Evolutionary conservation across 2,888 invertebrate species (phyloP).

Genomic region (Drosophila greeni): DNA sequence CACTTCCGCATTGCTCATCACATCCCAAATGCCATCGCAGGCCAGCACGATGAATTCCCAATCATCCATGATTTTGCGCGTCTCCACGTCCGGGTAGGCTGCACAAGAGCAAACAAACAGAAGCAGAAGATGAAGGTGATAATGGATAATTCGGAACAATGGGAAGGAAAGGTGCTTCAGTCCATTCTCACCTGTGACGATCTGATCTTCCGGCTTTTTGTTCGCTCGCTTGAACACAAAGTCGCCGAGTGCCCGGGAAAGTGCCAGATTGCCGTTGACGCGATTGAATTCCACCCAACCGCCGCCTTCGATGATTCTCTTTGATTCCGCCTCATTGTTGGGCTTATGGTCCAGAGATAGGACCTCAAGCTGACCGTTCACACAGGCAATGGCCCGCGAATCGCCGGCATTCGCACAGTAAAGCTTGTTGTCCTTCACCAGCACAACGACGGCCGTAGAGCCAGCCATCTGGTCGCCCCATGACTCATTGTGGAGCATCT

Average conservation of each 20-base stretch:
- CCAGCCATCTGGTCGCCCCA: constrained; percentile 96
- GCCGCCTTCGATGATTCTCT: constrained; percentile 94
- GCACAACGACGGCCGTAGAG: constrained; percentile 92
- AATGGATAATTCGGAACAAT: constrained; percentile 27
- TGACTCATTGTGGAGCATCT: constrained; percentile 92
- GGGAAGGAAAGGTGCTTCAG: constrained; percentile 1
- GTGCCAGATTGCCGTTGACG: constrained; percentile 98
- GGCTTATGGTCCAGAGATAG: constrained; percentile 98
- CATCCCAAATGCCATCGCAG: constrained; percentile 99
- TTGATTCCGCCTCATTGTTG: constrained; percentile 90
- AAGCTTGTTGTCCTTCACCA: constrained; percentile 90
- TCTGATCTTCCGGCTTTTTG: constrained; percentile 94
- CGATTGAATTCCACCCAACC: constrained; percentile 98
- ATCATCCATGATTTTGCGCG: constrained; percentile 88
- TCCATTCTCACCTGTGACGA: constrained; percentile 90
- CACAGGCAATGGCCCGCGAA: constrained; percentile 94
- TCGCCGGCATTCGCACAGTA: constrained; percentile 99
- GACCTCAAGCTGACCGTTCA: constrained; percentile 85
- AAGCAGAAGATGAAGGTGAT: constrained; percentile 5
- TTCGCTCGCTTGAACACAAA: constrained; percentile 94
- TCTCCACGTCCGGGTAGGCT: constrained; percentile 96
- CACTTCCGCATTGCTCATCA: constrained; percentile 96
- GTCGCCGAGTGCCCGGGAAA: constrained; percentile 97
- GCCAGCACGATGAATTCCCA: constrained; percentile 98
- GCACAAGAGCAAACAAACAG: constrained; percentile 32